Evolutionary conservation across 2,113 vertebrate genomes (phyloP).

Genomic region (Dasypus novemcinctus): DNA sequence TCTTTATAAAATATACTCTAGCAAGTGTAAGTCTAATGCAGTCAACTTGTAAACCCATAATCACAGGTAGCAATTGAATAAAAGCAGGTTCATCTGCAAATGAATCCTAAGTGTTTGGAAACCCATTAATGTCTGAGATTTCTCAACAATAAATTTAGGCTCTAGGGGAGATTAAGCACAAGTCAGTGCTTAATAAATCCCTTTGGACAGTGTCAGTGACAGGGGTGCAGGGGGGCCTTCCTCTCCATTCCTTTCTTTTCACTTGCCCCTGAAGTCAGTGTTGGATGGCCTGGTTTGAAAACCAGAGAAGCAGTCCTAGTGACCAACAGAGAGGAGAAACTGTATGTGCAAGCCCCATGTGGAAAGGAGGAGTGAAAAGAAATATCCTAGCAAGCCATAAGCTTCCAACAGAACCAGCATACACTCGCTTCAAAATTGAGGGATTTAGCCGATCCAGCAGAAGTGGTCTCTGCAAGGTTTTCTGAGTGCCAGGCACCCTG

Average conservation of each 20-base stretch:
- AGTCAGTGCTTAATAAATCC: conserved; percentile 51
- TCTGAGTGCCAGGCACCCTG: background rate
- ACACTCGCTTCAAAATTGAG: background rate
- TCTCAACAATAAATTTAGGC: conserved; percentile 56
- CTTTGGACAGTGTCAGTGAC: background rate
- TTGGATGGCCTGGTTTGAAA: conserved; percentile 24
- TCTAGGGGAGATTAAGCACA: conserved; percentile 19
- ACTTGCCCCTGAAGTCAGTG: conserved; percentile 16
- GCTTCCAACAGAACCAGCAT: background rate
- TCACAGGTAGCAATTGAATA: conserved; percentile 6
- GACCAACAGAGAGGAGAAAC: conserved; percentile 33
- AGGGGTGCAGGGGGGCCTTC: conserved; percentile 39
- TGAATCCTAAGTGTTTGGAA: conserved; percentile 30
- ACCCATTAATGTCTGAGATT: conserved; percentile 19
- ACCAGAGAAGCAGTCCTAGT: background rate
- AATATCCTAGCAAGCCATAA: conserved; percentile 2
- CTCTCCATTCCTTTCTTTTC: conserved; percentile 44
- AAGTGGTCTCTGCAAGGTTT: background rate
- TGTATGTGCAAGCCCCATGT: background rate
- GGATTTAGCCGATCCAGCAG: background rate
- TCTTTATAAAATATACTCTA: conserved; percentile 28
- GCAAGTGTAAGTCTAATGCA: conserved; percentile 45
- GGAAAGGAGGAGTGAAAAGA: conserved; percentile 22
- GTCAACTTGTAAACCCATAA: conserved; percentile 50
- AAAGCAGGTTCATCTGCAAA: conserved; percentile 57